Evolutionary conservation across 2,113 vertebrate genomes (phyloP), one percentile per base, ranked within the genome.

Genomic region (Condylura cristata): DNA sequence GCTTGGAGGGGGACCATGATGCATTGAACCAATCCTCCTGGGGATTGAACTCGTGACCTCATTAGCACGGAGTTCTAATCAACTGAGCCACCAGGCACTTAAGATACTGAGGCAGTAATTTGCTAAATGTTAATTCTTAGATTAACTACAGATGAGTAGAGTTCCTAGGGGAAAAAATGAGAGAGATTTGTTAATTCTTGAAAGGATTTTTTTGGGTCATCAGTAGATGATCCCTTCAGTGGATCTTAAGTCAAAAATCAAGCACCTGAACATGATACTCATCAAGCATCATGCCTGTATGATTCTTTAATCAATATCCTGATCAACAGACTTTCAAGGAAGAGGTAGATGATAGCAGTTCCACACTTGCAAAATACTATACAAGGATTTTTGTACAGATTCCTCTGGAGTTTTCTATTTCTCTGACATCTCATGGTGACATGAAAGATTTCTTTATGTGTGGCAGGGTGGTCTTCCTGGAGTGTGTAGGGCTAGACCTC

Each of bases 81-180:
- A 91, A 70, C 76, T 5, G 56, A 93, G 75, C 74, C 93, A 94
- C 94, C 41, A 65, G 56, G 76, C 80, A 48, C 86, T 83, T 30
- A 93, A 89, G 28, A 60, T 53, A 86, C 41, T 26, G 30, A 76
- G 78, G 75, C 83, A 65, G 28, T 94, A 53, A 90, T 96, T 88
- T 94, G 71, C 89, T 95, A 89, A 91, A 94, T 85, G 80, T 93
- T 97, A 95, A 95, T 96, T 95, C 71, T 96, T 85, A 97, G 93
- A 96, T 97, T 97, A 97, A 95, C 83, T 89, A 95, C 90, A 96
- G 93, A 94, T 94, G 89, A 94, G 82, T n/a, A 78, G 72, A 39
- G 63, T 41, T 95, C 86, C 60, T 71, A 3, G 48, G 39, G 22
- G 56, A 12, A 0, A 0, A 10, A 16, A 58, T 68, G 14, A 48